Conservation (phyloP, 1,140 invertebrate species). For the Eciton burchellii region DNA sequence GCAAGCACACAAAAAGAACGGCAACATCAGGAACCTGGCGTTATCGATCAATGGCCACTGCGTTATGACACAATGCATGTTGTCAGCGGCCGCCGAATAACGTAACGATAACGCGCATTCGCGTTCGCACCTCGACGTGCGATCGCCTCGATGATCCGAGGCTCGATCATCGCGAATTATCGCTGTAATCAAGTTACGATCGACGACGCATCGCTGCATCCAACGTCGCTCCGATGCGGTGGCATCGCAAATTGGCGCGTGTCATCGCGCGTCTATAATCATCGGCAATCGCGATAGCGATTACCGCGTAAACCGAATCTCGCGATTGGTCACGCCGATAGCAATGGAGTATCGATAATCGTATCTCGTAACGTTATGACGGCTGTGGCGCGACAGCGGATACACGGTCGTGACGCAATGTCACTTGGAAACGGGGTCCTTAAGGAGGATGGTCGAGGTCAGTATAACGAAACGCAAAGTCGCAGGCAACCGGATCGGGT, state of each 20-base stretch:
- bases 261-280: constrained; percentile 23
- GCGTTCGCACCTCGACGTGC: too few relatives aligned
- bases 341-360: background rate
- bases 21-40: constrained; percentile 34
- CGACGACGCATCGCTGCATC: background rate
- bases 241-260: background rate
- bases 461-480: constrained; percentile 56
- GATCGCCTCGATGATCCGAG: too few relatives aligned
- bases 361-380: constrained; percentile 22
- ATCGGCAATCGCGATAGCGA: constrained; percentile 28
- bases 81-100: background rate
- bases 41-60: background rate
- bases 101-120: background rate
- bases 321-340: constrained; percentile 44
- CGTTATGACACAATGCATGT: background rate
- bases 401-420: constrained; percentile 38
- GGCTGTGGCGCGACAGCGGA: constrained; percentile 32
- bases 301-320: constrained; percentile 36
- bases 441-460: constrained; percentile 57
- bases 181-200: constrained; percentile 21
- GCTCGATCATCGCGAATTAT: constrained; percentile 20
- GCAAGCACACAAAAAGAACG: constrained; percentile 86
- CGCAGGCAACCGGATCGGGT: constrained; percentile 52
- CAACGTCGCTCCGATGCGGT: background rate
- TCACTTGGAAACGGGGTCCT: constrained; percentile 45